These are phyloP conservation scores for Oryzias curvinotus DNA, from an alignment of 2,113 vertebrate species.

Conservation along the genomic window DNA sequence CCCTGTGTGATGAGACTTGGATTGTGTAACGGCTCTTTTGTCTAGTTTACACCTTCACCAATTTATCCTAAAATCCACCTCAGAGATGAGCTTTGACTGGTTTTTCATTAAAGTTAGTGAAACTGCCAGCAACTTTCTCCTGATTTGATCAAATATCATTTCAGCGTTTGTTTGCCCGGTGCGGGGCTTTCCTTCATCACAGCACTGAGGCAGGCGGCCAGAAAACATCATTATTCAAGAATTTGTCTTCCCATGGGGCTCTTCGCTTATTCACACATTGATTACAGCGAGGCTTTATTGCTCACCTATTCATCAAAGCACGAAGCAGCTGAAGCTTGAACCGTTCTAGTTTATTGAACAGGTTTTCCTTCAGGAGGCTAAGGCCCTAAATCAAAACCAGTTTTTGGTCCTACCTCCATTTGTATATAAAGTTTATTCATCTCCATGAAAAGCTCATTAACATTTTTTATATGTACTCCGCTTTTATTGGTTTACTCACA, in stretches of 20 bases:
- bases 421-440: too few species aligned
- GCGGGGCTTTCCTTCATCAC: constrained; percentile 16
- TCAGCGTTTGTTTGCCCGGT: constrained; percentile 3
- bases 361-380: constrained; percentile 27
- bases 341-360: neutral
- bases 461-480: too few species aligned
- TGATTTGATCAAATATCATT: constrained; percentile 12
- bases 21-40: neutral
- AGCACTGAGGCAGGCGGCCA: constrained; percentile 13
- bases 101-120: constrained; percentile 15
- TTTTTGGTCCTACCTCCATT: too few species aligned
- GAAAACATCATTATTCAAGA: constrained; percentile 32
- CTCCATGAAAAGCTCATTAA: too few species aligned
- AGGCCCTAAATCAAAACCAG: neutral
- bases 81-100: neutral
- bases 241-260: constrained; percentile 14
- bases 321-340: constrained; percentile 28
- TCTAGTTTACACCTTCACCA: neutral
- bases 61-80: neutral
- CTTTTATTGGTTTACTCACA: too few species aligned
- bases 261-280: constrained; percentile 26
- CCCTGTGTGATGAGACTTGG: too few species aligned
- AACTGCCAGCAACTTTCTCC: constrained; percentile 6
- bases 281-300: constrained; percentile 40
- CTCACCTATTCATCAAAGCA: constrained; percentile 33